A percentile compares a stretch with the other conserved stretches of the same genome.
These are phyloP conservation scores for Zoanthus gigantus DNA, from an alignment of 92 coral and sea anemone genomes.

Conservation along the genomic window DNA sequence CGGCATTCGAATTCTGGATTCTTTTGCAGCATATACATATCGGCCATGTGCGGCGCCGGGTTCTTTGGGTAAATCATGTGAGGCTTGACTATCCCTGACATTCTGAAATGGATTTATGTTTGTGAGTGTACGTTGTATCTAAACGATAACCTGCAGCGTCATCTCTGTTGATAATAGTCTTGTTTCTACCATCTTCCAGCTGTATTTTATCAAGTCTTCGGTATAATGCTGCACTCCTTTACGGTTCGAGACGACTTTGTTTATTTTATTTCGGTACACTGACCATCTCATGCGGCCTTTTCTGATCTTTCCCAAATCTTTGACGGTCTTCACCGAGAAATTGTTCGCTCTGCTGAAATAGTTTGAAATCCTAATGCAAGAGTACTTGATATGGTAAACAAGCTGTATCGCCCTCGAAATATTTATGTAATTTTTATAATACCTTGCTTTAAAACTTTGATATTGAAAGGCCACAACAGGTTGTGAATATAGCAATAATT, in stretches of 20 bases:
- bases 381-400: neutral
- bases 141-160: conserved; percentile 53
- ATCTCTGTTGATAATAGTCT: conserved; percentile 46
- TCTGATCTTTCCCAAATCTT: conserved; percentile 52
- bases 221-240: neutral
- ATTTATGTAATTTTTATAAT: conserved; percentile 3
- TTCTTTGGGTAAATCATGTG: conserved; percentile 51
- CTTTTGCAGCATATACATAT: conserved; percentile 42
- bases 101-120: conserved; percentile 29
- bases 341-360: conserved; percentile 16
- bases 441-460: conserved; percentile 17
- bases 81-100: conserved; percentile 51
- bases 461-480: conserved; percentile 14
- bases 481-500: neutral
- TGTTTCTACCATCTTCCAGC: conserved; percentile 13
- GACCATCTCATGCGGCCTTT: conserved; percentile 42
- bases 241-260: neutral
- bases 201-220: no score
- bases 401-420: neutral
- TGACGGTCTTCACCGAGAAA: neutral
- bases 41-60: conserved; percentile 49
- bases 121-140: conserved; percentile 53
- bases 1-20: conserved; percentile 37
- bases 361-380: conserved; percentile 15
- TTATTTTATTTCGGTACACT: neutral